Evolutionary conservation across 2,888 invertebrate genomes (phyloP).

Genomic region (Drosophila cognata): DNA sequence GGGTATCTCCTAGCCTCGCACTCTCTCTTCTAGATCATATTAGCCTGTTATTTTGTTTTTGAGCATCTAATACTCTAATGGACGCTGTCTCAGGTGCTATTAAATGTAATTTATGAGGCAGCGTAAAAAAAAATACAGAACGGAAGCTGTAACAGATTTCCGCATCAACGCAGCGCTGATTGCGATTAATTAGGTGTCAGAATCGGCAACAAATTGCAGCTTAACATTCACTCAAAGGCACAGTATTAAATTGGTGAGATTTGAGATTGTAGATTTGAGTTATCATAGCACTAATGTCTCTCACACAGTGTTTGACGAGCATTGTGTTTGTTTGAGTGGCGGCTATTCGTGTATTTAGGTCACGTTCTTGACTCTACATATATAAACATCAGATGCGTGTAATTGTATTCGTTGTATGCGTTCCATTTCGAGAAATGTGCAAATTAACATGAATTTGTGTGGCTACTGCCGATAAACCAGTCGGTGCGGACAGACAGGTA

Average conservation of each 20-base stretch:
- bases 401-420: conserved; percentile 58
- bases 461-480: conserved; percentile 60
- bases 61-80: conserved; percentile 29
- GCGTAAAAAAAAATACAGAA: conserved; percentile 44
- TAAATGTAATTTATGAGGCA: conserved; percentile 52
- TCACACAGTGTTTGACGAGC: conserved; percentile 31
- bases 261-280: conserved; percentile 33
- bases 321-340: conserved; percentile 19
- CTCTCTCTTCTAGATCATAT: neutral
- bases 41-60: neutral
- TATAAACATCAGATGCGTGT: conserved; percentile 42
- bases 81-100: conserved; percentile 37
- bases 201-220: conserved; percentile 48
- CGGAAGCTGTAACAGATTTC: conserved; percentile 71
- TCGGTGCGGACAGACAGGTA: conserved; percentile 13
- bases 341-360: conserved; percentile 76
- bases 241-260: conserved; percentile 28
- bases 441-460: conserved; percentile 78
- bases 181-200: conserved; percentile 66
- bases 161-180: conserved; percentile 54
- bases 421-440: conserved; percentile 65
- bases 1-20: neutral
- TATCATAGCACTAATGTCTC: conserved; percentile 28
- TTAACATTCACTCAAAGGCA: conserved; percentile 17
- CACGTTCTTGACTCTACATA: conserved; percentile 65